Conservation (phyloP, 2,888 invertebrate genomes). For the Heliconius sara region DNA sequence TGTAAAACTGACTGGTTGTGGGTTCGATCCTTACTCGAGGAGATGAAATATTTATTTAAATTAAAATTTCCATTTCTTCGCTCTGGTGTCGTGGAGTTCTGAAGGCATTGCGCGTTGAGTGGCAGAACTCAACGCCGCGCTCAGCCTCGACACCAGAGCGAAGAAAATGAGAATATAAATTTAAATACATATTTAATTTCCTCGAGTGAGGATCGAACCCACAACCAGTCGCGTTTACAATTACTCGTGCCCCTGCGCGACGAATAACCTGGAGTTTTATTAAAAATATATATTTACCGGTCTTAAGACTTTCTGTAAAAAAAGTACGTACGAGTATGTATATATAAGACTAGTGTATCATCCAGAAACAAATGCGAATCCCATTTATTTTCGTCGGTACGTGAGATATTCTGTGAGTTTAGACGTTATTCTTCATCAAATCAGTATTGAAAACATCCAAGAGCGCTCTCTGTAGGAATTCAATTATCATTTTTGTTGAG, state of each 20-base stretch:
- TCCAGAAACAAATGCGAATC: constrained; percentile 10
- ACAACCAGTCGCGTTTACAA: no score
- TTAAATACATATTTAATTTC: no score
- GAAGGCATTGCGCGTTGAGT: no score
- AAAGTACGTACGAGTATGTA: neutral
- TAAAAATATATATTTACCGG: neutral
- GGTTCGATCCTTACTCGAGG: no score
- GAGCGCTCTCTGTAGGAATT: constrained; percentile 6
- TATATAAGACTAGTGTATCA: neutral
- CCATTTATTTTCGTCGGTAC: constrained; percentile 8
- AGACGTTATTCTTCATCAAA: neutral
- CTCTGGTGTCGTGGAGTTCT: no score
- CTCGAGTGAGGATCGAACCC: no score
- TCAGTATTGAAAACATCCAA: constrained; percentile 6
- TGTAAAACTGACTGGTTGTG: no score
- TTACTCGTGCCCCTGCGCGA: neutral
- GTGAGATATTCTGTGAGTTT: constrained; percentile 9
- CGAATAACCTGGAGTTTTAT: neutral
- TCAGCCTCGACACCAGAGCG: no score
- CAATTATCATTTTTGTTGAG: constrained; percentile 2
- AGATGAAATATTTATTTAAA: no score
- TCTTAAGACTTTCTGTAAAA: neutral
- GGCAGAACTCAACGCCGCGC: no score
- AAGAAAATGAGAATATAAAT: no score
- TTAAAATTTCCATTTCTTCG: no score